Evolutionary conservation across 1,140 invertebrate species (phyloP).

Genomic region (Drosophila bocki): DNA sequence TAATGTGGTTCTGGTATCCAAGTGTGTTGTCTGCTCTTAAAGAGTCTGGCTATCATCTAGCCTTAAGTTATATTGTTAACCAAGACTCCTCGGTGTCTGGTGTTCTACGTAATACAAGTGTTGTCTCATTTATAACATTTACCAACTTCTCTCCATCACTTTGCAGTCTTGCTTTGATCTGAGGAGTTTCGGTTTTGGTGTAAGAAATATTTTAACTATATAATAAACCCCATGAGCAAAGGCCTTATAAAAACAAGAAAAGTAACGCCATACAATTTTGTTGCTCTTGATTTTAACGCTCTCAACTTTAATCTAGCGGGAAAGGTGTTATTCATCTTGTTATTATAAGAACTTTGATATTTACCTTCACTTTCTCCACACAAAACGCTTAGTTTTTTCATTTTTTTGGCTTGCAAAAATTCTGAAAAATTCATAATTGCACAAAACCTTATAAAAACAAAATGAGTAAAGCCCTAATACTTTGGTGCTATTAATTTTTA

Average conservation of each 20-base stretch:
- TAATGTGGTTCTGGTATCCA: conserved; percentile 21
- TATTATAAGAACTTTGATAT: background rate
- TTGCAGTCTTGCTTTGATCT: conserved; percentile 86
- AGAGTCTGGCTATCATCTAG: conserved; percentile 21
- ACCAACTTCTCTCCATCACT: conserved; percentile 43
- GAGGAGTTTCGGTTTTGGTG: conserved; percentile 85
- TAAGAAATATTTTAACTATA: conserved; percentile 83
- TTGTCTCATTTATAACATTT: conserved; percentile 50
- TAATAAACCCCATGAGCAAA: conserved; percentile 12
- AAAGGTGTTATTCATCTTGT: background rate
- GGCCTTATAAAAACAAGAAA: background rate
- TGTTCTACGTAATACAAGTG: conserved; percentile 37
- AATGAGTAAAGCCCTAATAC: no score
- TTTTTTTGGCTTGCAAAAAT: conserved; percentile 19
- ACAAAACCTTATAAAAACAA: no score
- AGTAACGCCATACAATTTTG: background rate
- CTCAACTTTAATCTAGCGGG: no score
- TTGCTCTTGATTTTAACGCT: background rate
- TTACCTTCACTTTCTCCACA: background rate
- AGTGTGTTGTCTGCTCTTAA: conserved; percentile 16
- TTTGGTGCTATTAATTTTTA: no score
- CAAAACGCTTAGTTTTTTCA: conserved; percentile 15
- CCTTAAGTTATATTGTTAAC: conserved; percentile 11
- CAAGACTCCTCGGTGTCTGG: conserved; percentile 9
- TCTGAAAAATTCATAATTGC: background rate